Evolutionary conservation across 2,113 vertebrate species (phyloP).

Genomic region (Perognathus longimembris): DNA sequence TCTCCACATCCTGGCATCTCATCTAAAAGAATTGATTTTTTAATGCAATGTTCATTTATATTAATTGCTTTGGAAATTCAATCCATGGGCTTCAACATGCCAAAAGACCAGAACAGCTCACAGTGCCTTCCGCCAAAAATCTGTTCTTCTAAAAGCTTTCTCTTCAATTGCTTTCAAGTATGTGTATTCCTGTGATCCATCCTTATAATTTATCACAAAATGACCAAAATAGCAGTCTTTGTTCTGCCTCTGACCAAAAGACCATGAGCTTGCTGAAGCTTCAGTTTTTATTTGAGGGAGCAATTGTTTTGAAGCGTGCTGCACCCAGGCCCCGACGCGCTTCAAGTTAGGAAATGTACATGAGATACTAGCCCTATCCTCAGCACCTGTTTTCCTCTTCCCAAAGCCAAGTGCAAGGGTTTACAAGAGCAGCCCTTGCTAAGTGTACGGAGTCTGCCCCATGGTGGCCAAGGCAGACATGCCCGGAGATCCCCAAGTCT

Average conservation of each 20-base stretch:
- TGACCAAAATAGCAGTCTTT: constrained; percentile 64
- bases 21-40: constrained; percentile 54
- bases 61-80: constrained; percentile 74
- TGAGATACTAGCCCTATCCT: neutral
- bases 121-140: constrained; percentile 59
- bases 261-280: constrained; percentile 20
- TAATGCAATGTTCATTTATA: constrained; percentile 43
- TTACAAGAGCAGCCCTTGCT: too few species aligned
- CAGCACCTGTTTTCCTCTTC: neutral
- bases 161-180: constrained; percentile 73
- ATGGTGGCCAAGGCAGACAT: neutral
- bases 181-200: constrained; percentile 61
- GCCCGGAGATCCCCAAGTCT: neutral
- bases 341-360: neutral
- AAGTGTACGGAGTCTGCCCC: too few species aligned
- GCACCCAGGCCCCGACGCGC: neutral
- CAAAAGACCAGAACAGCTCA: constrained; percentile 66
- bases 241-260: constrained; percentile 52
- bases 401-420: neutral
- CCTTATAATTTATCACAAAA: constrained; percentile 69
- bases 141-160: constrained; percentile 59
- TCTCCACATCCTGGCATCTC: constrained; percentile 14
- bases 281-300: constrained; percentile 1
- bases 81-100: constrained; percentile 51
- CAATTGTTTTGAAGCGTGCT: neutral